Base-by-base conservation (phyloP, 2,797 vertebrate genomes). In the Toxotes lorentzi region DNA sequence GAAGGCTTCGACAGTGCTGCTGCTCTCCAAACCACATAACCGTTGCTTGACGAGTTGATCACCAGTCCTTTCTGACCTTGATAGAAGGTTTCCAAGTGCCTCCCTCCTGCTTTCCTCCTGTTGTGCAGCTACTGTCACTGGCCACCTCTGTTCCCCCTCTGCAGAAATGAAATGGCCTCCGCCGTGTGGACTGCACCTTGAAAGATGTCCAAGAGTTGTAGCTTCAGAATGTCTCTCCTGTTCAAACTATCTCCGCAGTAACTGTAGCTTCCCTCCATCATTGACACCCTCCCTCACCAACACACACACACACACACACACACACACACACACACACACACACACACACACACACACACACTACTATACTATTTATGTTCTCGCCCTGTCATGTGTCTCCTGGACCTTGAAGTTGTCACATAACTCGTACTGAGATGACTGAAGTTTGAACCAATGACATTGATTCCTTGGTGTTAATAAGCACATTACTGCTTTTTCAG, bases 351-450 rank as follows among this genome's bases (percentile, higher is more conserved):
- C 7, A 50, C 47, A 62, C 27, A 30, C 45, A 81, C 67, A 79
- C 74, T 80, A 66, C 81, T 76, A 76, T 67, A 84, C 47, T 77
- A 54, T 38, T 50, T 69, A 32, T 82, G 81, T 83, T 91, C 68
- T 82, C 66, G 14, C 79, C 74, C 38, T 73, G 63, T 68, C 78
- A 65, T 50, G 48, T 17, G 51, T 43, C 64, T 69, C 53, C 66
- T 23, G 56, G 74, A 72, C 74, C 75, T 78, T 53, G 14, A 53
- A 66, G 79, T 84, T 87, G 76, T 90, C 88, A 79, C 41, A 51
- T 89, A 85, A 70, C 90, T 85, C 76, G 82, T 78, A 40, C 45
- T 77, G 78, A 74, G 66, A 59, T 67, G 56, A 43, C 62, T 62
- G 71, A 81, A 84, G 70, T 68, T 70, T 60, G 62, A 76, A 56